Evolutionary conservation across 2,888 invertebrate species (phyloP), one percentile per base, ranked within the genome.

Genomic region (Aporophyla lueneburgensis): DNA sequence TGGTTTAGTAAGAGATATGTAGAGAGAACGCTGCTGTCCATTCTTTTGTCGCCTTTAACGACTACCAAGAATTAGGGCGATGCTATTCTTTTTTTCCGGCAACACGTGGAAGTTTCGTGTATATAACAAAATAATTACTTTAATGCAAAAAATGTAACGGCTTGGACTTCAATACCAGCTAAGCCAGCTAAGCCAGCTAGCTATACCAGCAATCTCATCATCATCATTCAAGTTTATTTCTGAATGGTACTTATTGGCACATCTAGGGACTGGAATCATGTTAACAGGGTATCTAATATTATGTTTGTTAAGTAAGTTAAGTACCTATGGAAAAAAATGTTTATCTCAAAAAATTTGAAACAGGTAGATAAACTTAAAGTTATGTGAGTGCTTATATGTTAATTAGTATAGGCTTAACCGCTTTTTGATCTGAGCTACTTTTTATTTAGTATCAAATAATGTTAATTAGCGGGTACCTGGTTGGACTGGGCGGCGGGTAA

Each of bases 401-500:
- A 62, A 43, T 21, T 68, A 14, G 33, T 19, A 4, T 56, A 58
- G 19, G 40, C 40, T 19, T 59, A 33, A 33, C 33, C 33, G 33
- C 33, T 33, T 2, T 24, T 21, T n/a, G 12, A 46, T 0, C 14
- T n/a, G n/a, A 54, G n/a, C 27, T 73, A 73, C 27, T 73, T 54
- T 16, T n/a, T 74, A 19, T 14, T 27, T 10, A 72, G 10, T 27
- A 78, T 43, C 5, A 59, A 40, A n/a, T 33, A 58, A 49, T 19
- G 1, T 19, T 2, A 27, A 14, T 24, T 9, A 40, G 14, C 33
- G 19, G 10, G 1, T 95, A 94, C 97, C 96, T 91, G 92, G 97
- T 89, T 92, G 95, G 98, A 85, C 98, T 98, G 43, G 98, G 98
- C 12, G 98, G 98, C 74, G 98, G 98, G 93, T 98, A 98, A 83